Percentiles rank a stretch among this genome's conserved stretches.
These are phyloP conservation scores for Neoascia interrupta DNA, from an alignment of 2,888 invertebrate genomes.

Conservation along the genomic window DNA sequence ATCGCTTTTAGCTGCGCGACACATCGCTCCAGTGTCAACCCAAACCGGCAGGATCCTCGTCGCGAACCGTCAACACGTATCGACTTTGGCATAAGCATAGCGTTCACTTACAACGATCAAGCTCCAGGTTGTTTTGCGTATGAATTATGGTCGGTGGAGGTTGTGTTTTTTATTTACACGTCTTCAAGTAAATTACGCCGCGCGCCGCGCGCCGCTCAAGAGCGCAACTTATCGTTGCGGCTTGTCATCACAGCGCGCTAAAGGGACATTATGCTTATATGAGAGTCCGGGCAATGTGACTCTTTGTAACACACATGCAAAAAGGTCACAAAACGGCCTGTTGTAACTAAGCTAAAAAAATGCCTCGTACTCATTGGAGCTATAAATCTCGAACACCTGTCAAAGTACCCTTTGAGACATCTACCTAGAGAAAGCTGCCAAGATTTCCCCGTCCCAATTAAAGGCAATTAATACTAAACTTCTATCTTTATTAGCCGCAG, in stretches of 20 bases:
- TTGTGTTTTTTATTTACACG: conserved; percentile 65
- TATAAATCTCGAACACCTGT: neutral
- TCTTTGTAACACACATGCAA: no score
- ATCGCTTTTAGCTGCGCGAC: no score
- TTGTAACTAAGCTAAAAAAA: neutral
- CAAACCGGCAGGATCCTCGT: conserved; percentile 68
- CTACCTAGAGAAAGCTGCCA: neutral
- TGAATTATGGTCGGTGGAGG: conserved; percentile 62
- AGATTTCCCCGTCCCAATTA: conserved; percentile 33
- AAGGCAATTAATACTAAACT: conserved; percentile 56
- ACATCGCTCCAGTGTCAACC: no score
- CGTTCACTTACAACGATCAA: conserved; percentile 60
- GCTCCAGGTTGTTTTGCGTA: conserved; percentile 62
- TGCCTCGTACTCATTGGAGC: neutral
- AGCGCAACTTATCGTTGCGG: no score
- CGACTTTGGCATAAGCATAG: conserved; percentile 53
- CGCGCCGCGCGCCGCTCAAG: no score
- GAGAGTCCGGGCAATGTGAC: no score
- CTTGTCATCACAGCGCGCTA: no score
- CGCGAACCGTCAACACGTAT: conserved; percentile 68
- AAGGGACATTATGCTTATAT: no score
- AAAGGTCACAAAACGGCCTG: neutral
- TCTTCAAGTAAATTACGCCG: conserved; percentile 65
- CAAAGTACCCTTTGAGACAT: neutral
- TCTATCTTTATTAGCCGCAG: conserved; percentile 47